Evolutionary conservation across 1,140 invertebrate genomes (phyloP).

Genomic region (Zaprionus davidi): DNA sequence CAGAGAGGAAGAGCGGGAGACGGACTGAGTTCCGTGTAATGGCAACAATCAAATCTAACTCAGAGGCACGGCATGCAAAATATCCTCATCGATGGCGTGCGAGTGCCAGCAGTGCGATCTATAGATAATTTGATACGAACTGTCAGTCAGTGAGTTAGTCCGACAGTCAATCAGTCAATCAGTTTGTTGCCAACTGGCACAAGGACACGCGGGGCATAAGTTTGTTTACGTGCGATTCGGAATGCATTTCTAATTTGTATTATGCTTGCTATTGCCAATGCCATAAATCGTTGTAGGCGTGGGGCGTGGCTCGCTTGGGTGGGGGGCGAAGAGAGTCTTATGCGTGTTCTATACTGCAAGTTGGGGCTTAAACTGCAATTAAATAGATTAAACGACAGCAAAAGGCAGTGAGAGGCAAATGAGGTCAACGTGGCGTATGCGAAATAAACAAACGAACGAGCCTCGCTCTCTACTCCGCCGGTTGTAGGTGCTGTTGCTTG

Average conservation of each 20-base stretch:
- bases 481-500: not conserved
- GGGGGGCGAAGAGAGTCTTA: not conserved
- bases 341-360: slow-evolving; percentile 13
- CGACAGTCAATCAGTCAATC: slow-evolving; percentile 23
- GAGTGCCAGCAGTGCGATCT: slow-evolving; percentile 66
- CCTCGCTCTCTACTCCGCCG: slow-evolving; percentile 6
- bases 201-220: slow-evolving; percentile 58
- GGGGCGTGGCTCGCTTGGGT: slow-evolving; percentile 26
- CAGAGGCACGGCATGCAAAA: slow-evolving; percentile 21
- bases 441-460: slow-evolving; percentile 34
- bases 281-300: not conserved
- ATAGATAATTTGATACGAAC: slow-evolving; percentile 75
- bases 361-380: slow-evolving; percentile 63
- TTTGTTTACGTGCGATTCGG: slow-evolving; percentile 46
- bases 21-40: not conserved
- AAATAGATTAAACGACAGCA: slow-evolving; percentile 62
- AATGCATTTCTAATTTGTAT: slow-evolving; percentile 76
- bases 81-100: slow-evolving; percentile 64
- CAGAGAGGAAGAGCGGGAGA: not conserved
- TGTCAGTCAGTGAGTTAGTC: slow-evolving; percentile 34
- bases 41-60: slow-evolving; percentile 44
- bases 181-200: slow-evolving; percentile 61
- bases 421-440: slow-evolving; percentile 56
- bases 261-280: slow-evolving; percentile 59
- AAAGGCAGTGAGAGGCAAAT: slow-evolving; percentile 43